Percentiles rank a stretch among this genome's conserved stretches.
These are phyloP conservation scores for Drosophila parvula DNA, from an alignment of 1,140 invertebrate genomes.

Conservation along the genomic window DNA sequence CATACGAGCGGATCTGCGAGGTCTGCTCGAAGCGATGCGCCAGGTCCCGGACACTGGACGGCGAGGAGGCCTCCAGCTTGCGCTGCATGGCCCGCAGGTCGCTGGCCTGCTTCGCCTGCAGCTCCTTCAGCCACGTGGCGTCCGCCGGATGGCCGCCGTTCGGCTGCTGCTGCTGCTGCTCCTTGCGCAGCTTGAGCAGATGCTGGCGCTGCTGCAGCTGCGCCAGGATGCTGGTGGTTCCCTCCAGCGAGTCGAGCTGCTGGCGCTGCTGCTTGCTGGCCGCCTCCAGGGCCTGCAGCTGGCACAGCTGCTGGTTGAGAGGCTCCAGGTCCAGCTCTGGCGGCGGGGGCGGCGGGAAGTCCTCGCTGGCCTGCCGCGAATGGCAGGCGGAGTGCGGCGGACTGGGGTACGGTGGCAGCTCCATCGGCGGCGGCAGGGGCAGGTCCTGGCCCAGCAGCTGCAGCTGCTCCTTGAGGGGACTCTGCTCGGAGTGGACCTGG, in stretches of 20 bases:
- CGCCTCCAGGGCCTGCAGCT: slow-evolving; percentile 83
- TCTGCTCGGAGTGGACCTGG: slow-evolving; percentile 92
- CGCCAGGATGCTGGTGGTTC: slow-evolving; percentile 86
- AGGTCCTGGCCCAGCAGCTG: slow-evolving; percentile 49
- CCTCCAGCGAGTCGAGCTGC: slow-evolving; percentile 70
- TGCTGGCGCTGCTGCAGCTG: slow-evolving; percentile 88
- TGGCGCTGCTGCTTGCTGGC: slow-evolving; percentile 79
- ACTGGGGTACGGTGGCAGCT: slow-evolving; percentile 92
- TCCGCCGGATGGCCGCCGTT: slow-evolving; percentile 69
- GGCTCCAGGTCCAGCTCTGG: slow-evolving; percentile 89
- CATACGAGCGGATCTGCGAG: slow-evolving; percentile 63
- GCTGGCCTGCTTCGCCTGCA: slow-evolving; percentile 90
- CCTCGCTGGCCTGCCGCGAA: slow-evolving; percentile 93
- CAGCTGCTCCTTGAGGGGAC: slow-evolving; percentile 85
- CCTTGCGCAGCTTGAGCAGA: slow-evolving; percentile 88
- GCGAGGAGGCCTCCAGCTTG: slow-evolving; percentile 60
- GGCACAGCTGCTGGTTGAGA: slow-evolving; percentile 85
- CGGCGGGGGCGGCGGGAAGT: slow-evolving; percentile 94
- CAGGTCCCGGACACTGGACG: slow-evolving; percentile 88
- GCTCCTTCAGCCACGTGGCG: slow-evolving; percentile 88
- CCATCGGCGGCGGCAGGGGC: slow-evolving; percentile 75
- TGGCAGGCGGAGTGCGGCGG: slow-evolving; percentile 90
- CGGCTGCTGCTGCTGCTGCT: slow-evolving; percentile 84
- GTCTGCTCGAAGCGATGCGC: slow-evolving; percentile 92
- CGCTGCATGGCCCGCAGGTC: slow-evolving; percentile 87